Evolutionary conservation across 2,888 invertebrate genomes (phyloP), one percentile per base, ranked within the genome.

Genomic region (Stenichneumon culpator): DNA sequence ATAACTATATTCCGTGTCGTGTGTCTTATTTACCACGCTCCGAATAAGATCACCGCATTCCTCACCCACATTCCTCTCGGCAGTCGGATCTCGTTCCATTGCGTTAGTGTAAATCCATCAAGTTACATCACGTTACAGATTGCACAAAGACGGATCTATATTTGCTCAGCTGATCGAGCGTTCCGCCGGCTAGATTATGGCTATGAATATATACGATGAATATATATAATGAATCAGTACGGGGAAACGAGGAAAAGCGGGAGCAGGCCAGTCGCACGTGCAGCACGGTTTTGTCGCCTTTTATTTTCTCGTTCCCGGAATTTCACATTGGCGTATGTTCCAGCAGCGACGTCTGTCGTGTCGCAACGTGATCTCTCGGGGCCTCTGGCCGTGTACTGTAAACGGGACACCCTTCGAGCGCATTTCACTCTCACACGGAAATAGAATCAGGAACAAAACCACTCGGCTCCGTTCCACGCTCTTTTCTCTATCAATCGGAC

Each of bases 291-390:
- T 25, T 22, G 7, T 3, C 25, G 19, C 25, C 14, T 57, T 57
- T 11, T 57, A 57, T 25, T 25, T 11, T n/a, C 22, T 22, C 57
- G 11, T 25, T 57, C 57, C 0, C 25, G 19, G 14, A 57, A 14
- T 2, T 57, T 19, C 11, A 57, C 19, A 57, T 57, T 25, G 57
- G 11, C 57, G 19, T 22, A 57, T 9, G 22, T 11, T 57, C 14
- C 36, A 72, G 36, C 19, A 36, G 11, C 50, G 44, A 50, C 32
- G 28, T 52, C 19, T n/a, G 19, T 70, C 69, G 4, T 25, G 19
- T 70, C 52, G 19, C 52, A 70, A 54, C 70, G 52, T 9, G 32
- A 52, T 70, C 70, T 70, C 32, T 36, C 32, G 22, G 11, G 19
- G 11, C 11, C 22, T 19, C 7, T 0, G 14, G 25, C 25, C 25